Conservation (phyloP, 2,797 vertebrate species). For the Neostethus bicornis region DNA sequence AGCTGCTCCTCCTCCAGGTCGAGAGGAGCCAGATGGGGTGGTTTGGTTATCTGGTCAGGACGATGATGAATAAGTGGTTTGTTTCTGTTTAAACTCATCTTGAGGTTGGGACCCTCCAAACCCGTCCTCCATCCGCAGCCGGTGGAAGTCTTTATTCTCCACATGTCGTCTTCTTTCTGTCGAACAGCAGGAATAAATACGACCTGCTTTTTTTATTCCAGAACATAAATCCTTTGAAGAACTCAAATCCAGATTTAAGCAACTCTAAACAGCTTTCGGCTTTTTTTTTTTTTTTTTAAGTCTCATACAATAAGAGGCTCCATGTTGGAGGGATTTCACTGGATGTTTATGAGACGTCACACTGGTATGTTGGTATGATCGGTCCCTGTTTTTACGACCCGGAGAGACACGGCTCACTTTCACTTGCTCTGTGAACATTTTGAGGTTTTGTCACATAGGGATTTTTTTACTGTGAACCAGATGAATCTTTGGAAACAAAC, state of each 20-base stretch:
- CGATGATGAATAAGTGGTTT: no score
- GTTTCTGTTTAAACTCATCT: no score
- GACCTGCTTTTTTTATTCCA: not conserved
- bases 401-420: not conserved
- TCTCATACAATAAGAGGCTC: not conserved
- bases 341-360: not conserved
- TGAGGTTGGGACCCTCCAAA: no score
- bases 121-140: no score
- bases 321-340: not conserved
- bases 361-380: not conserved
- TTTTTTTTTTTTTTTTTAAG: no score
- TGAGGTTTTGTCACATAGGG: not conserved
- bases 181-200: conserved; percentile 1
- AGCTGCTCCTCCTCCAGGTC: no score
- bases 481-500: not conserved
- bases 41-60: no score
- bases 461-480: not conserved
- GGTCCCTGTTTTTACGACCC: not conserved
- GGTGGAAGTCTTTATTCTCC: no score
- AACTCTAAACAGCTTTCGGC: no score
- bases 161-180: not conserved
- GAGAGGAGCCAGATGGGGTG: no score
- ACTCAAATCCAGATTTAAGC: conserved; percentile 3
- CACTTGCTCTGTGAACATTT: not conserved
- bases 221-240: not conserved